Percentiles rank a stretch among this genome's conserved stretches.
phyloP scores from a whole-genome alignment of 2,888 invertebrate genomes.

The Polydesmus complanatus region DNA sequence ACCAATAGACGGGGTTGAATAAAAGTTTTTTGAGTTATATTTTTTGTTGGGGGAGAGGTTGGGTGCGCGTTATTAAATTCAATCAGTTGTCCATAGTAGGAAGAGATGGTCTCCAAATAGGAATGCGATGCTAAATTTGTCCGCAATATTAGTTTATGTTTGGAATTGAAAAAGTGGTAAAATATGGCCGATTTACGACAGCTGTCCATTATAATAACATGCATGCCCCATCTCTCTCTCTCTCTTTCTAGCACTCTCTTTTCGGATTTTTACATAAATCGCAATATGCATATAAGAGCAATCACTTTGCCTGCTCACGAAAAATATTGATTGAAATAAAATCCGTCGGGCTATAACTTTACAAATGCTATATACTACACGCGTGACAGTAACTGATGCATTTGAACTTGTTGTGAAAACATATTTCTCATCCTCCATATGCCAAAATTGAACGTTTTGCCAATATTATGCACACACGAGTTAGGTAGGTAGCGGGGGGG shows the following conservation, averaged over 20 bases:
- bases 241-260: background rate
- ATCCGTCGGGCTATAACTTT: background rate
- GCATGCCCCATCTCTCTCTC: background rate
- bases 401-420: background rate
- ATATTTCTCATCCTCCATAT: background rate
- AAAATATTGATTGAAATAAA: background rate
- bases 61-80: background rate
- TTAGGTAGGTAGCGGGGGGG: background rate
- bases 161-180: background rate
- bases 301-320: background rate
- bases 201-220: background rate
- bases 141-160: background rate
- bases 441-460: background rate
- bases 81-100: background rate
- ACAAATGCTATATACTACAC: background rate
- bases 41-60: background rate
- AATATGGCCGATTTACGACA: background rate
- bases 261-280: background rate
- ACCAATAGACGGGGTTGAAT: too few species aligned
- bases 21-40: too few species aligned
- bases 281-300: background rate
- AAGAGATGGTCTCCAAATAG: background rate
- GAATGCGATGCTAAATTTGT: background rate
- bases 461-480: background rate
- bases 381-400: background rate